Evolutionary conservation across 2,888 invertebrate species (phyloP).

Genomic region (Nesidiocoris tenuis): DNA sequence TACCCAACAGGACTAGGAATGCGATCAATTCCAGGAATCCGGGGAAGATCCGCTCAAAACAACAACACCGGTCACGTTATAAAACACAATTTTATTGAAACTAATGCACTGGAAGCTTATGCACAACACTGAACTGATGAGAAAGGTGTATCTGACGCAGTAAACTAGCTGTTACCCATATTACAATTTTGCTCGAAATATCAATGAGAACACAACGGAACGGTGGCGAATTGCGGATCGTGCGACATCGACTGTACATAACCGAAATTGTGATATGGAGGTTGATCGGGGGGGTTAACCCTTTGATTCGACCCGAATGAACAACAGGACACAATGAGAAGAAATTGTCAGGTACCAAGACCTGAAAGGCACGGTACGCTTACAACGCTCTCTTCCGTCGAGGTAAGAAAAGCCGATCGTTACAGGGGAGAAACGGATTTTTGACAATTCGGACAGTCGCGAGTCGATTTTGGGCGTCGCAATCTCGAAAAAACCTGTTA

Average conservation of each 20-base stretch:
- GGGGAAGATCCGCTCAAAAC: no score
- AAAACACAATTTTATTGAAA: slow-evolving; percentile 41
- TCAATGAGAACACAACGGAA: no score
- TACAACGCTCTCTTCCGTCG: slow-evolving; percentile 8
- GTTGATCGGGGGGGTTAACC: not conserved
- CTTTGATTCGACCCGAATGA: not conserved
- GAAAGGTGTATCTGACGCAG: not conserved
- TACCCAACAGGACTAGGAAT: no score
- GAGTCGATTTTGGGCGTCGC: not conserved
- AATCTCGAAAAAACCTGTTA: not conserved
- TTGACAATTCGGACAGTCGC: not conserved
- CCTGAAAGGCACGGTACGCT: slow-evolving; percentile 45
- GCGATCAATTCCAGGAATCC: no score
- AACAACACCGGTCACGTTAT: slow-evolving; percentile 7
- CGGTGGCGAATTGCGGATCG: not conserved
- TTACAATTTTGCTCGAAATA: no score
- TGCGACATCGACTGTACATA: not conserved
- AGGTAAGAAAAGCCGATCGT: not conserved
- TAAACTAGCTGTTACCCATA: not conserved
- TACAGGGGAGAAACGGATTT: not conserved
- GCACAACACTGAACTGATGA: slow-evolving; percentile 9
- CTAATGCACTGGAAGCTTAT: slow-evolving; percentile 36
- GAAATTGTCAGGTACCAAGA: slow-evolving; percentile 33
- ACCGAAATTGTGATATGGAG: not conserved
- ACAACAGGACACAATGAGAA: not conserved